phyloP scores from a whole-genome alignment of 2,888 invertebrate genomes.

The Chymomyza procnemis region DNA sequence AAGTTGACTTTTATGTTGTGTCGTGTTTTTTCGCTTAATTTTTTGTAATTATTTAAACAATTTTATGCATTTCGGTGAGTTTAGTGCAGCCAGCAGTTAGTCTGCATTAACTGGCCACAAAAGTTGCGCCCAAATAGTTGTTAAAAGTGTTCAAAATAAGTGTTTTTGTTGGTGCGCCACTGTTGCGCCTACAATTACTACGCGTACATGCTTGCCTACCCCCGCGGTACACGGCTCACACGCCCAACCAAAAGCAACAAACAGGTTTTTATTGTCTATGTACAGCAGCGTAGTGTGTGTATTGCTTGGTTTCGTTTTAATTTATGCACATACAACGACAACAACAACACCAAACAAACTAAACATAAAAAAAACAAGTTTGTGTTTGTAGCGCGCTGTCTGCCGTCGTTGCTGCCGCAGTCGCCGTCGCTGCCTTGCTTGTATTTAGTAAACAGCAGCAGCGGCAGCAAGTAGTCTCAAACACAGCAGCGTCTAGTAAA shows the following conservation, averaged over 20 bases:
- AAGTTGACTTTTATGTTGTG: conserved; percentile 58
- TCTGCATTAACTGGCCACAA: not conserved
- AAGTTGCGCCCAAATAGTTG: conserved; percentile 1
- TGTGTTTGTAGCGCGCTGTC: conserved; percentile 39
- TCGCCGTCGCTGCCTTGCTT: not conserved
- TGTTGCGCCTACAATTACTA: conserved; percentile 41
- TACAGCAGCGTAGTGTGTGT: conserved; percentile 61
- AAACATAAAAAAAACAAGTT: conserved; percentile 64
- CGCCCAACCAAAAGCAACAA: conserved; percentile 56
- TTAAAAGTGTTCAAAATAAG: conserved; percentile 7
- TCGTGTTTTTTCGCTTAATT: conserved; percentile 68
- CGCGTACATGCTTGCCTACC: conserved; percentile 43
- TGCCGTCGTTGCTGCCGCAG: too few species aligned
- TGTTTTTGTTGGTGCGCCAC: conserved; percentile 17
- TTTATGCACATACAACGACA: conserved; percentile 58
- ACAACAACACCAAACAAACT: conserved; percentile 56
- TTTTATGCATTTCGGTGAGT: conserved; percentile 70
- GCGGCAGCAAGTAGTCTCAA: conserved; percentile 46
- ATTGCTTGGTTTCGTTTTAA: conserved; percentile 47
- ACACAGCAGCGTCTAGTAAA: conserved; percentile 40
- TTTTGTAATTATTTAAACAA: conserved; percentile 62
- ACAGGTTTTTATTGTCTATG: conserved; percentile 65
- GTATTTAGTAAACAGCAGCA: conserved; percentile 54
- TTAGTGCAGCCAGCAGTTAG: not conserved
- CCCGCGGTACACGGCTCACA: conserved; percentile 52